These are phyloP conservation scores for Drosophila merina DNA, from an alignment of 2,888 invertebrate genomes.

Conservation along the genomic window DNA sequence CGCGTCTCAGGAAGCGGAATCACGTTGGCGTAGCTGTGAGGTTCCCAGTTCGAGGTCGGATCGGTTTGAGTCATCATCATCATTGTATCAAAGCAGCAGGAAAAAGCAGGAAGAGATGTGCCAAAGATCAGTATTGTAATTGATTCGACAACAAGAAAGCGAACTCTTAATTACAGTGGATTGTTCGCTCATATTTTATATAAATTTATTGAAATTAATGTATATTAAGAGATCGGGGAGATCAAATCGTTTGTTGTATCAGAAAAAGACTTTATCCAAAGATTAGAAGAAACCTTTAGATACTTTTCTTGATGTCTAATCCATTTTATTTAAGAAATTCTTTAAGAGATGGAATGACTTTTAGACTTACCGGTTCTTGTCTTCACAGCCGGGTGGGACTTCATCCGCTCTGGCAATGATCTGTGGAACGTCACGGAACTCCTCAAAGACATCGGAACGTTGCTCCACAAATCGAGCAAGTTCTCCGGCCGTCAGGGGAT, in stretches of 20 bases:
- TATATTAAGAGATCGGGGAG: too few relatives aligned
- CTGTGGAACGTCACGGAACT: conserved; percentile 92
- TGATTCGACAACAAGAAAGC: conserved; percentile 31
- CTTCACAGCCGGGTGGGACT: conserved; percentile 93
- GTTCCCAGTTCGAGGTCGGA: conserved; percentile 45
- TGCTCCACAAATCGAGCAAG: conserved; percentile 90
- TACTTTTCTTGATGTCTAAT: too few relatives aligned
- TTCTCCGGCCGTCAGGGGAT: conserved; percentile 90
- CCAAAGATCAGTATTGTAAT: conserved; percentile 40
- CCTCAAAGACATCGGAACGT: conserved; percentile 89
- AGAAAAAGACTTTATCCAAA: too few relatives aligned
- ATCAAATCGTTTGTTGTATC: too few relatives aligned
- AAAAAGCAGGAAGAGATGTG: conserved; percentile 43
- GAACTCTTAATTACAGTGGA: conserved; percentile 21
- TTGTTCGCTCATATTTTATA: not conserved
- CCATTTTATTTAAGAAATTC: not conserved
- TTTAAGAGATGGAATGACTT: too few relatives aligned
- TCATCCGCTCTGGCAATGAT: conserved; percentile 91
- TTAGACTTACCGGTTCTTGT: conserved; percentile 89
- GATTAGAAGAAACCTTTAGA: too few relatives aligned
- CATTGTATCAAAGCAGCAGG: not conserved
- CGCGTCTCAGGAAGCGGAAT: conserved; percentile 96
- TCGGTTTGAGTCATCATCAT: conserved; percentile 35
- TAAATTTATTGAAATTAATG: too few relatives aligned
- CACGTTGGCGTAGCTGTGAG: conserved; percentile 92